A percentile compares a stretch with the other conserved stretches of the same genome.
phyloP scores from a whole-genome alignment of 2,113 vertebrate species.

The Ciconia maguari region DNA sequence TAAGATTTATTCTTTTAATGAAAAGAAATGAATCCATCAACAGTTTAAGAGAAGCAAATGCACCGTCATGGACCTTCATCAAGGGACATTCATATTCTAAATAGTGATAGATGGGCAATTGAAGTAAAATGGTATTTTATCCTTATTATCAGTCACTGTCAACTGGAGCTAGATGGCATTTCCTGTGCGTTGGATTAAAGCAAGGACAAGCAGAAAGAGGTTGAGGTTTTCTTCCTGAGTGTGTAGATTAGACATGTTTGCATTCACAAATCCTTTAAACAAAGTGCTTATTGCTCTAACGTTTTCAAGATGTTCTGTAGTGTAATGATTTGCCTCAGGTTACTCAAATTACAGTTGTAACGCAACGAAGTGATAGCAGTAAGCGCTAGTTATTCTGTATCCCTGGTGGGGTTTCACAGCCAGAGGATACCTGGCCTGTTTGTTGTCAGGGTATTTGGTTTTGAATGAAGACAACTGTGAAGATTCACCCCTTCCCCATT shows the following conservation, averaged over 20 bases:
- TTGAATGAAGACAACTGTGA: neutral
- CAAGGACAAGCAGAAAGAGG: neutral
- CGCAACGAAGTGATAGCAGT: neutral
- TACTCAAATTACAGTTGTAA: neutral
- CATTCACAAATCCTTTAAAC: conserved; percentile 17
- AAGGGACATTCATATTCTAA: neutral
- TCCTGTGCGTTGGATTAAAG: neutral
- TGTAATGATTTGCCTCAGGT: neutral
- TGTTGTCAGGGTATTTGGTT: neutral
- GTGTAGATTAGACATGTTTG: neutral
- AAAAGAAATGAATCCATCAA: neutral
- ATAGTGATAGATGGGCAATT: neutral
- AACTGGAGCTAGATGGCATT: neutral
- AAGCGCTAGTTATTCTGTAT: neutral
- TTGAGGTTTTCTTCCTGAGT: neutral
- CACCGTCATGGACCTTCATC: neutral
- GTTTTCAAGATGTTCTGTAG: neutral
- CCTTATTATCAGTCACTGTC: neutral
- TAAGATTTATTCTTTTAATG: neutral
- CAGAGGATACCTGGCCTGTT: neutral
- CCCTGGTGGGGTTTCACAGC: neutral
- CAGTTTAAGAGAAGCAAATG: neutral
- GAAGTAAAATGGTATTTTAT: conserved; percentile 10
- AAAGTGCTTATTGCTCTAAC: neutral
- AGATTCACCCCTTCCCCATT: neutral